Evolutionary conservation across 2,888 invertebrate species (phyloP), one percentile per base, ranked within the genome.

Genomic region (Didymodactylos carnosus): DNA sequence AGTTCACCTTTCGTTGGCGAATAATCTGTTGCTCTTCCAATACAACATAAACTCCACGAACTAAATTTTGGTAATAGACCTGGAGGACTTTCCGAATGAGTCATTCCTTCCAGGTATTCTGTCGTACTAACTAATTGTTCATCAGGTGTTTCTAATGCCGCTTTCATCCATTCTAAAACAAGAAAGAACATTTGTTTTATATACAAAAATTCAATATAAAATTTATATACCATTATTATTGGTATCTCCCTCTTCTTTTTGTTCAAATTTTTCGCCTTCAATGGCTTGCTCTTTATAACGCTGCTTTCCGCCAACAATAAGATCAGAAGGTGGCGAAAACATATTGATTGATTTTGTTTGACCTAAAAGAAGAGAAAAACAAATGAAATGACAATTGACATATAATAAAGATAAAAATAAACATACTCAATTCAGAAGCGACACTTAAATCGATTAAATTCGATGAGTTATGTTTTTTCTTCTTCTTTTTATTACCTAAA

Each of bases 11-110:
- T 78, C 29, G 80, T 79, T 82, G 94, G 93, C 70, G 91, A 91
- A 84, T 97, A 97, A 39, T 92, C 86, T 74, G 90, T 91, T 53
- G 92, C 91, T 0, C 91, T 88, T 0, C 95, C 97, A 11, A 94
- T 86, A 80, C 92, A 92, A 43, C 91, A 87, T 72, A 97, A 85
- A 13, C 91, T 89, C 93, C 94, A 95, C 78, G 91, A 91, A 1
- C 91, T 88, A 85, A 89, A 94, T 76, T 89, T 88, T 0, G 95
- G 94, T 76, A 93, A 85, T 49, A 92, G 85, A 69, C 86, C 88
- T 0, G 87, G 83, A 0, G 91, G 91, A 72, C 91, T 90, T 78
- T 86, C 87, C 0, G 88, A 86, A 80, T 94, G 92, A 72, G 93
- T 86, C 91, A 95, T 92, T 73, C 91, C 91, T 0, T 92, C 91